phyloP scores from a whole-genome alignment of 2,113 vertebrate species.

The Indri indri region DNA sequence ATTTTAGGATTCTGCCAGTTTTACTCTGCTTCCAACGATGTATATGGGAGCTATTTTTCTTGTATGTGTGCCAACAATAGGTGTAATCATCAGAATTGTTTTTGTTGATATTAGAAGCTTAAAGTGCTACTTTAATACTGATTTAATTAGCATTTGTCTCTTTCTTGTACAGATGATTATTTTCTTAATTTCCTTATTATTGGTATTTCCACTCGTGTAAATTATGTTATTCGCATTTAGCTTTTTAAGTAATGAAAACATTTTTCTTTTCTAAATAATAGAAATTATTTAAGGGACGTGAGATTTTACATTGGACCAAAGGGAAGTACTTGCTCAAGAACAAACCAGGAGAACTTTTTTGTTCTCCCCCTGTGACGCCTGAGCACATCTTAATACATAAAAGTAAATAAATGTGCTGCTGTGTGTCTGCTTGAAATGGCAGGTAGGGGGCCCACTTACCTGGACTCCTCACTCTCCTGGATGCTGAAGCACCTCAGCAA shows the following conservation, averaged over 20 bases:
- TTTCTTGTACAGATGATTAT: neutral
- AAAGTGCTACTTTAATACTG: neutral
- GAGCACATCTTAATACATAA: neutral
- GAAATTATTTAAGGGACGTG: neutral
- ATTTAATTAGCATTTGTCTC: neutral
- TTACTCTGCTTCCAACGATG: neutral
- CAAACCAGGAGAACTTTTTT: neutral
- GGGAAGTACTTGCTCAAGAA: slow-evolving; percentile 12
- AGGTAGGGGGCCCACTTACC: neutral
- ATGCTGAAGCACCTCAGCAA: neutral
- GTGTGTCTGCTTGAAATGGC: neutral
- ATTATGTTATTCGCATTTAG: neutral
- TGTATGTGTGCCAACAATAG: neutral
- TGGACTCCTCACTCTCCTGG: neutral
- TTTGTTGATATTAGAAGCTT: slow-evolving; percentile 44
- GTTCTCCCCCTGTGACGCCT: neutral
- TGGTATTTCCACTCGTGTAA: slow-evolving; percentile 19
- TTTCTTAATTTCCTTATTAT: slow-evolving; percentile 46
- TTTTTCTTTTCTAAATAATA: neutral
- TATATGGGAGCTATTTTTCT: neutral
- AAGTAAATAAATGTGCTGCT: neutral
- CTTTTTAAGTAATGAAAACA: slow-evolving; percentile 14
- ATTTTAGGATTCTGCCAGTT: slow-evolving; percentile 33
- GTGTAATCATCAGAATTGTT: slow-evolving; percentile 36
- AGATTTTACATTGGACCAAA: neutral